These are phyloP conservation scores for Anthopleura sola DNA, from an alignment of 64 coral and sea anemone genomes.

Conservation along the genomic window DNA sequence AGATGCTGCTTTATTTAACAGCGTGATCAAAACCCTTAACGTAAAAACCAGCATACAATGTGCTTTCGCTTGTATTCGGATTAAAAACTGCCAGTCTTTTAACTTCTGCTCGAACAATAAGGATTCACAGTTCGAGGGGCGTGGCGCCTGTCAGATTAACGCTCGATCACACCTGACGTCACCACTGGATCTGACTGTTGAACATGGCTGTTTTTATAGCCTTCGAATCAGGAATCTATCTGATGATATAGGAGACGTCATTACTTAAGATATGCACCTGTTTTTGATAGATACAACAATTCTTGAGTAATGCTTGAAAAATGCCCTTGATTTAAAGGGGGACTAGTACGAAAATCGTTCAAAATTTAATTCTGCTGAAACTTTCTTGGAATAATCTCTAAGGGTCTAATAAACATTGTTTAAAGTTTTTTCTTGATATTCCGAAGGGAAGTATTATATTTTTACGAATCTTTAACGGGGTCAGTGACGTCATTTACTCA, in stretches of 20 bases:
- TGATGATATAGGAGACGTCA: background rate
- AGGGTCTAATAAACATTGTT: too few species aligned
- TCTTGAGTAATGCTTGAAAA: background rate
- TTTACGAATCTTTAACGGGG: too few species aligned
- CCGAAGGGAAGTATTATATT: too few species aligned
- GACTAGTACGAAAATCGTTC: too few species aligned
- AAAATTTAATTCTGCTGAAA: too few species aligned
- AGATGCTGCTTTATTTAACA: background rate
- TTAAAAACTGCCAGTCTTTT: slow-evolving; percentile 12
- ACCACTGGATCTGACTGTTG: background rate
- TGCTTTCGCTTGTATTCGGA: background rate
- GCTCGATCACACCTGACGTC: background rate
- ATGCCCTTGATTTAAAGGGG: too few species aligned
- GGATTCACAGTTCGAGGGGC: background rate
- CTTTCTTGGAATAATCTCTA: too few species aligned
- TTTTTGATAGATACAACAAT: background rate
- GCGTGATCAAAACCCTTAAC: background rate
- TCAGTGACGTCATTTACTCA: too few species aligned
- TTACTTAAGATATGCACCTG: background rate
- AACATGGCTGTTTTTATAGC: background rate
- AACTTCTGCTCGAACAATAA: background rate
- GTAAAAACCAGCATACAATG: background rate
- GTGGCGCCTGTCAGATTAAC: background rate
- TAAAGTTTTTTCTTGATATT: too few species aligned
- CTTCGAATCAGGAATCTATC: background rate